Percentiles rank a stretch among this genome's conserved stretches.
Conservation (phyloP, 2,888 invertebrate species). For the Ennomos erosarius region DNA sequence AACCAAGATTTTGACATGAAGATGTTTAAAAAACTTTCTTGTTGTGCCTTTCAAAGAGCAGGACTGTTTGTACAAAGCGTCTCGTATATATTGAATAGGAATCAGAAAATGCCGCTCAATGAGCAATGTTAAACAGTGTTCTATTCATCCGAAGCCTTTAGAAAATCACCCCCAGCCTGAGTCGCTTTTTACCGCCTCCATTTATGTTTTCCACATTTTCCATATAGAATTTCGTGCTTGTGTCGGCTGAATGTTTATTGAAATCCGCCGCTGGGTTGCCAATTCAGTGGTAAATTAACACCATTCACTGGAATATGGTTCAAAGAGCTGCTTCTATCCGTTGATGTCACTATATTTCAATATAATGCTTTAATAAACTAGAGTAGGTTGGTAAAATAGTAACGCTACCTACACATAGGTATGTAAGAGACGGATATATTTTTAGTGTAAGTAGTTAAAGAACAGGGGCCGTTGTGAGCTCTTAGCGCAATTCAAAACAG, state of each 20-base stretch:
- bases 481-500: no score
- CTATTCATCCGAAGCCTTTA: conserved; percentile 81
- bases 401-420: no score
- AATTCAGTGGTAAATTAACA: conserved; percentile 77
- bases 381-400: neutral
- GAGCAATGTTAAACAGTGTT: conserved; percentile 80
- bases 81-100: conserved; percentile 69
- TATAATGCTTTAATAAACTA: neutral
- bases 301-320: conserved; percentile 57
- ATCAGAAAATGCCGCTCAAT: conserved; percentile 78
- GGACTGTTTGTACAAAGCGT: conserved; percentile 54
- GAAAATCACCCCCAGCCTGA: conserved; percentile 79
- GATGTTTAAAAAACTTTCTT: conserved; percentile 56
- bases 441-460: no score
- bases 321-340: conserved; percentile 15
- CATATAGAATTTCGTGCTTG: conserved; percentile 73
- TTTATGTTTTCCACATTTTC: conserved; percentile 81
- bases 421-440: no score
- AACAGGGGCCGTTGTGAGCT: no score
- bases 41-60: conserved; percentile 47
- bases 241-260: conserved; percentile 70
- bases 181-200: conserved; percentile 72
- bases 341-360: conserved; percentile 17
- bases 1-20: conserved; percentile 51
- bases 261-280: conserved; percentile 68